Base-by-base conservation (phyloP, 2,797 vertebrate genomes). In the Phoebastria nigripes region DNA sequence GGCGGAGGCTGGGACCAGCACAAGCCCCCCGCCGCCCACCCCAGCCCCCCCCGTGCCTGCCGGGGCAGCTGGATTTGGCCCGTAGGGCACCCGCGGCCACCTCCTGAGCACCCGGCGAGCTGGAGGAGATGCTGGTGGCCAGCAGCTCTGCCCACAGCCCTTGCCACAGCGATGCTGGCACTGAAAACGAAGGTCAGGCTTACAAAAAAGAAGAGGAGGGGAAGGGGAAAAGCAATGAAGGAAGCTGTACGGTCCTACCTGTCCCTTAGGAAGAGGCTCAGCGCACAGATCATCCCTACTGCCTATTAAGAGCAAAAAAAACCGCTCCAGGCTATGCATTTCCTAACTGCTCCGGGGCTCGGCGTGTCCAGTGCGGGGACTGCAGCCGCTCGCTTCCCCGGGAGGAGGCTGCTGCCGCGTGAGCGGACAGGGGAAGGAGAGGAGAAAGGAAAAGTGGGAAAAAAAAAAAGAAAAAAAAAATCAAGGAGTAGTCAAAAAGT, bases 401-500 rank as follows among this genome's bases (percentile, higher is more conserved):
- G 42, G 86, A 90, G 76, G 66, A 85, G 82, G 62, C 65, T 71
- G 93, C 84, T 54, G 91, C 81, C 1, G 44, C 54, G 17, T 33
- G 82, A 88, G 70, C 1, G 2, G 71, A 51, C 12, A 7, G n/a
- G 62, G 55, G 37, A 73, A 79, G 78, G 77, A 12, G 33, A 58
- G 56, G 56, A 67, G 84, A 71, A 83, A 76, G 71, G 85, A 71
- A 81, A 91, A 80, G 31, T 18, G 65, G 28, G 41, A 1, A 5
- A 5, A 35, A 39, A n/a, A 37, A 19, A 13, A 15, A 11, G 15
- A 28, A 41, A 31, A 49, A 35, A 52, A 52, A 42, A 13, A 87
- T 79, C 79, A 93, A 39, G n/a, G 58, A 94, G 66, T 78, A 84
- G 73, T 77, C 85, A 72, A 95, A 94, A 96, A 96, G 83, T 92